Percentiles rank a stretch among this genome's conserved stretches.
These are phyloP conservation scores for Grapholita molesta DNA, from an alignment of 1,140 invertebrate genomes.

Conservation along the genomic window DNA sequence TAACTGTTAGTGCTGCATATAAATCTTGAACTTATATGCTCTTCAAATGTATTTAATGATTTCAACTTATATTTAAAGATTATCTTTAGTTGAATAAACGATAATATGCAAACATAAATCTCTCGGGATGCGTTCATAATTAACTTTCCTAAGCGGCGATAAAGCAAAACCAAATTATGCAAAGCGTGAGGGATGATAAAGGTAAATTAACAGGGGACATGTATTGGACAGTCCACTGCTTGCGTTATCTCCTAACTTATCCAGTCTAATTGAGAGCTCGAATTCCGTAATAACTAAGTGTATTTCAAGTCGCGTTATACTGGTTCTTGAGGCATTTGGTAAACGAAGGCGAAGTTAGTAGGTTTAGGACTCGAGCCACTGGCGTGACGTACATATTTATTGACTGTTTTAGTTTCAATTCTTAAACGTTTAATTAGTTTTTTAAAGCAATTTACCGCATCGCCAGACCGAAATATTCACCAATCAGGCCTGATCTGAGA, in stretches of 20 bases:
- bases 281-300: neutral
- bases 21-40: neutral
- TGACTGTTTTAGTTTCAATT: neutral
- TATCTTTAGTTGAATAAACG: neutral
- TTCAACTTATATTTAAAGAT: neutral
- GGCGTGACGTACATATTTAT: neutral
- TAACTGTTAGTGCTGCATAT: too few species aligned
- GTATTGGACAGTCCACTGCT: neutral
- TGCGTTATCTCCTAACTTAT: neutral
- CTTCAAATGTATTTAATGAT: neutral
- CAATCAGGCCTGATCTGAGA: neutral
- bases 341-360: neutral
- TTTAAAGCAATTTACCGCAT: neutral
- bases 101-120: conserved; percentile 4
- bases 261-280: neutral
- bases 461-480: neutral
- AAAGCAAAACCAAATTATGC: conserved; percentile 15
- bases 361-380: too few species aligned
- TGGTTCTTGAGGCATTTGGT: neutral
- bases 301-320: neutral
- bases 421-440: neutral
- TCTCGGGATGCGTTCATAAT: conserved; percentile 6
- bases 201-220: conserved; percentile 9
- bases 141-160: conserved; percentile 16
- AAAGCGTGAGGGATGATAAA: conserved; percentile 13